Conservation (phyloP, 2,888 invertebrate species). For the Idaea biselata region DNA sequence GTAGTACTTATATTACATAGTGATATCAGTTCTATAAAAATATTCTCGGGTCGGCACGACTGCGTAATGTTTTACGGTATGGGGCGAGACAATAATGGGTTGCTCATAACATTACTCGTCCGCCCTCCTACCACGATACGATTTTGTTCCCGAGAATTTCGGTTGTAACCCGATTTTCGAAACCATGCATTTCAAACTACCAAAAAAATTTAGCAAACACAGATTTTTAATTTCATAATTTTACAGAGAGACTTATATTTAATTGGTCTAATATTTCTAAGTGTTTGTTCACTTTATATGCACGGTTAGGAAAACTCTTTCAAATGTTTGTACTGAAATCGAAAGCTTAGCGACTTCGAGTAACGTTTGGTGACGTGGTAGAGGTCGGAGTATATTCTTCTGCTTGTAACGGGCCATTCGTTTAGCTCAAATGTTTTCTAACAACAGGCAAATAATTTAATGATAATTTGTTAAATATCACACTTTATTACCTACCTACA, state of each 20-base stretch:
- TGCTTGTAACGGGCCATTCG: constrained; percentile 53
- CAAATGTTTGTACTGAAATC: constrained; percentile 25
- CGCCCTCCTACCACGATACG: constrained; percentile 64
- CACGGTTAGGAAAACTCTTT: not conserved
- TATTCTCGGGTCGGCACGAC: constrained; percentile 63
- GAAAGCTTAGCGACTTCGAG: constrained; percentile 12
- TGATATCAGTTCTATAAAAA: constrained; percentile 65
- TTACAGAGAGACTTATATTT: no score
- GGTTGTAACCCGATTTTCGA: not conserved
- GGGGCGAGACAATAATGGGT: constrained; percentile 81
- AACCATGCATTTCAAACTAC: not conserved
- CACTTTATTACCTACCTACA: not conserved
- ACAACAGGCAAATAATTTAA: constrained; percentile 54
- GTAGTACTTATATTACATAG: constrained; percentile 39
- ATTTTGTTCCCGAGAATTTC: constrained; percentile 37
- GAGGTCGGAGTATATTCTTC: constrained; percentile 58
- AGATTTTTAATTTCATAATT: not conserved
- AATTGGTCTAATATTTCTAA: not conserved
- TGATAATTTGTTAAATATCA: not conserved
- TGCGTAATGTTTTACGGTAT: constrained; percentile 81
- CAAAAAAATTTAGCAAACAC: not conserved
- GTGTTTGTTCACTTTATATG: not conserved
- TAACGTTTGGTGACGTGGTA: constrained; percentile 45
- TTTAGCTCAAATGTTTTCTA: constrained; percentile 55
- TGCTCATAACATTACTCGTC: constrained; percentile 81